These are phyloP conservation scores for Dione juno DNA, from an alignment of 2,888 invertebrate species.

Conservation along the genomic window DNA sequence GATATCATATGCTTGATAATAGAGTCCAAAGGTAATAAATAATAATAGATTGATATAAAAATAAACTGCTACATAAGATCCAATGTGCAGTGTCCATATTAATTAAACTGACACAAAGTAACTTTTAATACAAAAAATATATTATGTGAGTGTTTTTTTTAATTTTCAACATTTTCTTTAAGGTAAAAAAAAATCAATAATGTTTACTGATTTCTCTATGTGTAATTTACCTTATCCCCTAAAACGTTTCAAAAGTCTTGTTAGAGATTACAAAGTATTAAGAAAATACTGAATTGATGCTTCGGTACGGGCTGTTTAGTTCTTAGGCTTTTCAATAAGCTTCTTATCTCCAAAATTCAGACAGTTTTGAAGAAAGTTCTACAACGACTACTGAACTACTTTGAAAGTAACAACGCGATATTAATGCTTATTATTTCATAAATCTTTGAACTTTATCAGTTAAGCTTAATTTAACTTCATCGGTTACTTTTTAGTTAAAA, in stretches of 20 bases:
- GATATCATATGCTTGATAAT: not conserved
- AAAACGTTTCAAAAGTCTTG: conserved; percentile 12
- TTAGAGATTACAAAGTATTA: conserved; percentile 32
- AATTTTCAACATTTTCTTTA: no score
- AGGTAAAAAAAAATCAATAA: no score
- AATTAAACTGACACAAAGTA: not conserved
- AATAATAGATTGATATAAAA: not conserved
- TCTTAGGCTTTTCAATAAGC: conserved; percentile 22
- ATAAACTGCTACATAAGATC: not conserved
- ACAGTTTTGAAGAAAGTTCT: conserved; percentile 12
- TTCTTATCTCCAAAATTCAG: conserved; percentile 25
- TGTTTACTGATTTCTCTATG: not conserved
- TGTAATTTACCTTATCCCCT: conserved; percentile 6
- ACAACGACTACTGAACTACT: not conserved
- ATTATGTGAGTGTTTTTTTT: no score
- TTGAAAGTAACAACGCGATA: not conserved
- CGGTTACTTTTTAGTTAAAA: not conserved
- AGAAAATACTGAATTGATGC: conserved; percentile 25
- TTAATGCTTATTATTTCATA: not conserved
- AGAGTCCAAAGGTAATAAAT: not conserved
- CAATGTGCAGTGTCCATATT: not conserved
- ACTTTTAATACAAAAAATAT: not conserved
- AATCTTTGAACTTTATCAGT: not conserved
- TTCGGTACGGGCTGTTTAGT: conserved; percentile 12
- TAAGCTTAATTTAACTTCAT: not conserved